phyloP scores from a whole-genome alignment of 2,797 vertebrate species.

The Trachops cirrhosus region DNA sequence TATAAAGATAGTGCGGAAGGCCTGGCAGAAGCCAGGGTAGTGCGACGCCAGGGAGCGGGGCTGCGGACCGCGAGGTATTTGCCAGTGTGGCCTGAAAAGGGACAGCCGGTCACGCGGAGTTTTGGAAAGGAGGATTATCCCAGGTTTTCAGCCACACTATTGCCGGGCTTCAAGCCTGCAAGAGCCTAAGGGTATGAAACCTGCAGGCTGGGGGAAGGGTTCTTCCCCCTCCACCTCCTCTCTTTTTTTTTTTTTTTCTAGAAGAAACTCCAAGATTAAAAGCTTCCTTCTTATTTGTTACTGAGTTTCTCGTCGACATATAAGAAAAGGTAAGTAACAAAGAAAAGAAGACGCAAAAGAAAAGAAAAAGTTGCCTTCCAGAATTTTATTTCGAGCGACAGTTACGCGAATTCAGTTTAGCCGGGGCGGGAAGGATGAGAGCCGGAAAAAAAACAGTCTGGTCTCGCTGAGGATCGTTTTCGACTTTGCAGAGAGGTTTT shows the following conservation, averaged over 20 bases:
- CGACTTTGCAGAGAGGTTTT: conserved; percentile 76
- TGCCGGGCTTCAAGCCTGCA: conserved; percentile 79
- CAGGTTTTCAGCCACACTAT: conserved; percentile 74
- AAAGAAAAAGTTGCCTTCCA: conserved; percentile 65
- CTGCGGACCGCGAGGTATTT: not conserved
- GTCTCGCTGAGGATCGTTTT: conserved; percentile 74
- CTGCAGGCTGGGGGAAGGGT: not conserved
- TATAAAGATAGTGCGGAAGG: conserved; percentile 89
- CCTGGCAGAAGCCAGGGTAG: conserved; percentile 81
- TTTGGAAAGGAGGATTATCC: conserved; percentile 77
- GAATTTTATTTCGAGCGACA: conserved; percentile 74
- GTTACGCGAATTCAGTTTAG: conserved; percentile 75
- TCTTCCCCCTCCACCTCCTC: conserved; percentile 69
- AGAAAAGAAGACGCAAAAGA: conserved; percentile 35
- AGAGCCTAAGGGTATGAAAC: conserved; percentile 71
- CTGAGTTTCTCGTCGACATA: conserved; percentile 83
- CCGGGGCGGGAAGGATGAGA: conserved; percentile 28
- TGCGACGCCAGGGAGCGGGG: conserved; percentile 87
- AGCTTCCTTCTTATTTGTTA: conserved; percentile 81
- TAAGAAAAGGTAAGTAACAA: conserved; percentile 84
- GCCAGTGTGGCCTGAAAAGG: not conserved
- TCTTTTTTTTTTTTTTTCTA: conserved; percentile 46
- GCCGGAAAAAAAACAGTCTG: not conserved
- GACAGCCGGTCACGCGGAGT: conserved; percentile 31
- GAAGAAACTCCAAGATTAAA: conserved; percentile 83